A percentile compares a stretch with the other conserved stretches of the same genome.
Conservation (phyloP, 2,797 vertebrate genomes). For the Sebastes ruberrimus region DNA sequence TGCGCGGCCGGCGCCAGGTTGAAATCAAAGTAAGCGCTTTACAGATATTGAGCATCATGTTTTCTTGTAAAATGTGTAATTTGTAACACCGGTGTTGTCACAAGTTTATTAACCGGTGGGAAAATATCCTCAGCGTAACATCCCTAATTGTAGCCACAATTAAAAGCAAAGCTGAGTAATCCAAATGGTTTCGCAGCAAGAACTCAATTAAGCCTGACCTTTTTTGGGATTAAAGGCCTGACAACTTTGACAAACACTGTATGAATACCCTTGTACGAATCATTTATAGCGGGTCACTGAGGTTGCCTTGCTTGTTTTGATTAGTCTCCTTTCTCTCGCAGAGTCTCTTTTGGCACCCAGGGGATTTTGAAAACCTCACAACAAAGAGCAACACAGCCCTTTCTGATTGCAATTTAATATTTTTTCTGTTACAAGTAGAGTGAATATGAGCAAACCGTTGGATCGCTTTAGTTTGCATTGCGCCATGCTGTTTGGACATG, state of each 20-base stretch:
- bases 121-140: too few species aligned
- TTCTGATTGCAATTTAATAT: conserved; percentile 43
- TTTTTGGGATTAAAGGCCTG: conserved; percentile 41
- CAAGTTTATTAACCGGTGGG: too few species aligned
- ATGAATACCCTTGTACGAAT: conserved; percentile 37
- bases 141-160: background rate
- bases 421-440: conserved; percentile 10
- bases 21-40: too few species aligned
- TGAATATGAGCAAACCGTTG: conserved; percentile 23
- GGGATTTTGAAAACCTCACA: conserved; percentile 9
- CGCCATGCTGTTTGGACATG: conserved; percentile 16
- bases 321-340: conserved; percentile 17
- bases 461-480: conserved; percentile 1
- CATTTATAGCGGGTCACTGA: conserved; percentile 25
- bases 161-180: background rate
- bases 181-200: conserved; percentile 19
- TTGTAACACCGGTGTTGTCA: too few species aligned
- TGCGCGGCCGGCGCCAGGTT: too few species aligned
- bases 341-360: background rate
- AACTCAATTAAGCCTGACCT: conserved; percentile 47
- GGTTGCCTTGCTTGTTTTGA: conserved; percentile 34
- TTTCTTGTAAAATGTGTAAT: too few species aligned
- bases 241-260: conserved; percentile 38
- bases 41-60: too few species aligned
- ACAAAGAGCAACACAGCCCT: background rate